Evolutionary conservation across 2,113 vertebrate species (phyloP).

Genomic region (Gallinago undulata): DNA sequence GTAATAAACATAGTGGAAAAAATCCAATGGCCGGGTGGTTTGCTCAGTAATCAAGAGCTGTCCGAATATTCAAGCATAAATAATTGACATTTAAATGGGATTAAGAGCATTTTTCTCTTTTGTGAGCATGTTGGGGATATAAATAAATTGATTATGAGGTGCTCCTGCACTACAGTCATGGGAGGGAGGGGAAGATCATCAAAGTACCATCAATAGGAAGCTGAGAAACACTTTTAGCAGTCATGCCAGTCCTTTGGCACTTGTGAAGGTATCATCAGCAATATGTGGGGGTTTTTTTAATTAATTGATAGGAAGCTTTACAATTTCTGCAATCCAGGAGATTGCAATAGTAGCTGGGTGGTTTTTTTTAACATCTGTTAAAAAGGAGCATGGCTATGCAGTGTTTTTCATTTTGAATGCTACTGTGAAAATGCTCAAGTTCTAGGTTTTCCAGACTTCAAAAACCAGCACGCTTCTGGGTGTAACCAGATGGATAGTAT

Average conservation of each 20-base stretch:
- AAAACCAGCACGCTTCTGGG: not conserved
- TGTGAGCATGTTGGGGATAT: not conserved
- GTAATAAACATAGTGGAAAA: slow-evolving; percentile 83
- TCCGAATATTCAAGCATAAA: not conserved
- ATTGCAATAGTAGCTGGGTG: not conserved
- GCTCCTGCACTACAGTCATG: not conserved
- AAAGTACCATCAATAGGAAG: not conserved
- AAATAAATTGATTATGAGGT: slow-evolving; percentile 9
- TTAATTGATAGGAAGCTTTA: not conserved
- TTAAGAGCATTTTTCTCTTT: not conserved
- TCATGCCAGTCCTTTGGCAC: not conserved
- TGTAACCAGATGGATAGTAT: not conserved
- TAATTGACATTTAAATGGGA: not conserved
- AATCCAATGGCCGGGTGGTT: slow-evolving; percentile 65
- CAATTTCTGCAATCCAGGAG: not conserved
- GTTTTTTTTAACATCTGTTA: not conserved
- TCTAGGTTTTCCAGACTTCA: not conserved
- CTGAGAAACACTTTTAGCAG: not conserved
- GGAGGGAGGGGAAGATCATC: not conserved
- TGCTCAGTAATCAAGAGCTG: slow-evolving; percentile 40
- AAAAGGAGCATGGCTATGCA: not conserved
- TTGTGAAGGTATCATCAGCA: slow-evolving; percentile 34
- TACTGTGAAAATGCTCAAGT: not conserved
- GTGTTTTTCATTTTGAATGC: not conserved
- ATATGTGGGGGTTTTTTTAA: not conserved